Evolutionary conservation across 1,140 invertebrate species (phyloP), one percentile per base, ranked within the genome.

Genomic region (Bilobella aurantiaca): DNA sequence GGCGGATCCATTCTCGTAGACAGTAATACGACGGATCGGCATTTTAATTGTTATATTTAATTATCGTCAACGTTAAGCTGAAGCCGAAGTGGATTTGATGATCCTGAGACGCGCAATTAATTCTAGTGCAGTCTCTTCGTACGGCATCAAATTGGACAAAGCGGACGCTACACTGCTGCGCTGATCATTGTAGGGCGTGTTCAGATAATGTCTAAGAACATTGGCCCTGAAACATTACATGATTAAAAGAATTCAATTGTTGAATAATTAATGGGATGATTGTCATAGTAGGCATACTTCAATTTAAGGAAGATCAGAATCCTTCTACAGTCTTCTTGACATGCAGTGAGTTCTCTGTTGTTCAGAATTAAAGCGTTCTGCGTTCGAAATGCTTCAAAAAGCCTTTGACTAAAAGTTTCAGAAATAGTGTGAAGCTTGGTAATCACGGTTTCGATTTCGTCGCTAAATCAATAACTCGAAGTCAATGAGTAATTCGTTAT

Each of bases 1-100:
- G 27, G 79, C 75, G 1, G 78, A 79, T 3, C 82, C 82, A 74
- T 83, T 83, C 65, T 75, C 73, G 70, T 83, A 83, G 25, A 84
- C 73, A 65, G 82, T 78, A 47, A 82, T 81, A 70, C 83, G 57
- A 21, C 5, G 5, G 3, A 58, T 58, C 25, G 5, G 23, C 49
- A 56, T 12, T 56, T 5, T 56, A n/a, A n/a, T 23, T 14, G 27
- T 29, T 16, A 3, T 28, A 59, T 21, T 59, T 16, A 29, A 37
- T 21, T 25, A 21, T n/a, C 12, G 5, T 34, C 21, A n/a, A 18
- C 25, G 12, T 14, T 37, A 2, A 34, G 29, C 30, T 8, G 21
- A 21, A 37, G 21, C 21, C 14, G 23, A n/a, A n/a, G n/a, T n/a
- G n/a, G n/a, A n/a, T n/a, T n/a, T n/a, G 29, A 58, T 58, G 23